Evolutionary conservation across 2,797 vertebrate genomes (phyloP), one percentile per base, ranked within the genome.

Genomic region (Crypturellus tataupa): DNA sequence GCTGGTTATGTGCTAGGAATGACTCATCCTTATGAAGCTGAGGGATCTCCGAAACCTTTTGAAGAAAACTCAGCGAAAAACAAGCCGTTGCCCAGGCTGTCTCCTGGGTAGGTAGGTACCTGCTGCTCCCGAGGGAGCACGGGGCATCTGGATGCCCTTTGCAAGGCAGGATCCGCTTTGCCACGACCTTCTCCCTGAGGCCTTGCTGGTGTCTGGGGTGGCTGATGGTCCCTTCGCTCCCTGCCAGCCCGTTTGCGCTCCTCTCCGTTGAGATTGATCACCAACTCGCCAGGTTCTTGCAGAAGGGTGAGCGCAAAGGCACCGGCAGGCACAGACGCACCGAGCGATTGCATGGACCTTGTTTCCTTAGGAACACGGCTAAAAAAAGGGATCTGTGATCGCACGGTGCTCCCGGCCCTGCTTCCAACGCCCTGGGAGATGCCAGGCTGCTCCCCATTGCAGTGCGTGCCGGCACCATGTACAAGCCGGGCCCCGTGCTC

Each of bases 51-150:
- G 78, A 88, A 72, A 4, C 29, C 15, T 87, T 42, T 62, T 23
- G 47, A 49, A 35, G 35, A 80, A 89, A 87, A 59, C 81, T 3
- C 46, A 5, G n/a, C 4, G 47, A 6, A 53, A 92, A 89, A 8
- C n/a, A 80, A 71, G 56, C 40, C 60, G 46, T 56, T 9, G 42
- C 64, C n/a, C 53, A 20, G 23, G 5, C 11, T 68, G n/a, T 25
- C 9, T 73, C 33, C 67, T 65, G 0, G 14, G 51, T 8, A 51
- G 6, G 1, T 0, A 2, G 0, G 16, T 21, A 13, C 29, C 46
- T 9, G 0, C 3, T 3, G 5, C 3, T 14, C n/a, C 33, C 33
- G 46, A 27, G 83, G 29, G 78, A 44, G 20, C 11, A 31, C 5
- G 40, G 40, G n/a, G 5, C 21, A 59, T 27, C 4, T 5, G 58